Evolutionary conservation across 2,113 vertebrate species (phyloP).

Genomic region (Ascaphus truei): DNA sequence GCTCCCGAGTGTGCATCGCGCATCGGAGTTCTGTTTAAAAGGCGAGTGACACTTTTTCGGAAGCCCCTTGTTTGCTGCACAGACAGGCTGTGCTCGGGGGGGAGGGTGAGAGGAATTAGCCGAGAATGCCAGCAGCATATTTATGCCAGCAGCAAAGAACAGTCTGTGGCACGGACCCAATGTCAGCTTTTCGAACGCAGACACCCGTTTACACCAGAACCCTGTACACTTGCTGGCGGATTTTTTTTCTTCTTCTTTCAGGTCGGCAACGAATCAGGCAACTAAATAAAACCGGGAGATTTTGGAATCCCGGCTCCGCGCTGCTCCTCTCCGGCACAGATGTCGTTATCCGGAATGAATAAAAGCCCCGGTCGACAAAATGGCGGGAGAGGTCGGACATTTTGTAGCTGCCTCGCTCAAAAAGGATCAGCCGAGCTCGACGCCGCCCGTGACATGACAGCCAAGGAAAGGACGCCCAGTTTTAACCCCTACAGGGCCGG

Average conservation of each 20-base stretch:
- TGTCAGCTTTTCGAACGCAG: conserved; percentile 64
- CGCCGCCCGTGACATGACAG: no score
- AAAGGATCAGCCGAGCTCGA: background rate
- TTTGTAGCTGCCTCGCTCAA: conserved; percentile 51
- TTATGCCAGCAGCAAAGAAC: conserved; percentile 62
- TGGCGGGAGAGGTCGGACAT: conserved; percentile 71
- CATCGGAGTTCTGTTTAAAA: no score
- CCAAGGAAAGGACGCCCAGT: conserved; percentile 9
- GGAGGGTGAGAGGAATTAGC: no score
- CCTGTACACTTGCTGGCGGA: conserved; percentile 51
- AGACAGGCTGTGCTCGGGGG: no score
- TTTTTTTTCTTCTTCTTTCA: background rate
- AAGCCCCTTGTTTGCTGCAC: no score
- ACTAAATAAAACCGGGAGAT: conserved; percentile 56
- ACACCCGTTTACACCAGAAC: conserved; percentile 57
- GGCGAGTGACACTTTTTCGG: no score
- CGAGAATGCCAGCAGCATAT: conserved; percentile 57
- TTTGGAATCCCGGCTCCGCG: conserved; percentile 46
- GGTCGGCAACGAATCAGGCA: conserved; percentile 62
- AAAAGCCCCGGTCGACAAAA: conserved; percentile 57
- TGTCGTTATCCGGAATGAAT: conserved; percentile 61
- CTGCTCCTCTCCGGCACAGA: conserved; percentile 50
- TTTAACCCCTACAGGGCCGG: conserved; percentile 4
- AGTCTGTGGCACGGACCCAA: conserved; percentile 67
- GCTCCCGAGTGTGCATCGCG: no score